Conservation (phyloP, 2,888 invertebrate species). For the Troides aeacus region DNA sequence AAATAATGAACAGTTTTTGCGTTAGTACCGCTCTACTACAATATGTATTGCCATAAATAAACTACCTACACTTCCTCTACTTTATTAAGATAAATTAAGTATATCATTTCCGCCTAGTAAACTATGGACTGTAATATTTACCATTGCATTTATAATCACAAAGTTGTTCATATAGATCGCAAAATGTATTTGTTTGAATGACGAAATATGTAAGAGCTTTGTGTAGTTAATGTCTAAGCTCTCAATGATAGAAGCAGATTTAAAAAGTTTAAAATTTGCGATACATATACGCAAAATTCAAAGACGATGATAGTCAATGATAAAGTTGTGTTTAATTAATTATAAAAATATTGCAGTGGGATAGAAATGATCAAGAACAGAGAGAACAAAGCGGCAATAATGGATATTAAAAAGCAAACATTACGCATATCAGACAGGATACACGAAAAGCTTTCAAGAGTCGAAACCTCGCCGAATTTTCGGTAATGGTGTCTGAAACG, state of each 20-base stretch:
- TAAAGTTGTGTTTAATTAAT: too few species aligned
- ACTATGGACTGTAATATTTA: background rate
- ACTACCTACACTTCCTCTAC: background rate
- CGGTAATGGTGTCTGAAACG: constrained; percentile 58
- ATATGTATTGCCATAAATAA: background rate
- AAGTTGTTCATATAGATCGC: too few species aligned
- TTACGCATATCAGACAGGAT: constrained; percentile 54
- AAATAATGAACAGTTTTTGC: constrained; percentile 13
- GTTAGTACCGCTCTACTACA: background rate
- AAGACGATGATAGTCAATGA: too few species aligned
- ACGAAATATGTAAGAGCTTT: too few species aligned
- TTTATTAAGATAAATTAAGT: background rate
- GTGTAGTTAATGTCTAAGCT: too few species aligned
- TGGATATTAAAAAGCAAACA: constrained; percentile 55
- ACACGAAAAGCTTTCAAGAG: constrained; percentile 58
- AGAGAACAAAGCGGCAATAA: constrained; percentile 33
- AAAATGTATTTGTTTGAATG: too few species aligned
- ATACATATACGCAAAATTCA: too few species aligned
- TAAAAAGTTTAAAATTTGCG: too few species aligned
- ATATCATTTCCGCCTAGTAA: too few species aligned
- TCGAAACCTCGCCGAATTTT: constrained; percentile 62
- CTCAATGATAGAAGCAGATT: too few species aligned
- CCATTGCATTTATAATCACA: background rate
- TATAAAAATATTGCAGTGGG: too few species aligned
- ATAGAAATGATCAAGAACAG: constrained; percentile 3